Base-by-base conservation (phyloP, 1,140 invertebrate species). In the Drosophila tropicalis region DNA sequence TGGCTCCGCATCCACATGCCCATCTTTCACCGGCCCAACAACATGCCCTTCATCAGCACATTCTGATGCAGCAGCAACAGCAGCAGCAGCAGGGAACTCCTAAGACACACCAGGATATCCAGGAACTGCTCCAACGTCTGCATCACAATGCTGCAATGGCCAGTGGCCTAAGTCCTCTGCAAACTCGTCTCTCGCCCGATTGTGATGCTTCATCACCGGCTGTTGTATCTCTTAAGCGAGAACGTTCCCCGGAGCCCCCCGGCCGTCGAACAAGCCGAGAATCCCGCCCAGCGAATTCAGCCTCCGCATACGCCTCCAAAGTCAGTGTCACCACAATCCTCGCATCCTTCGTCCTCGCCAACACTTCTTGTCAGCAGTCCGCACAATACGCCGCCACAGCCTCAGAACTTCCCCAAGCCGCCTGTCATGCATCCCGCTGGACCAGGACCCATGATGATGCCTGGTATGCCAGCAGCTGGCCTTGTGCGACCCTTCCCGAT, bases 251-350 rank as follows among this genome's bases (percentile, higher is more conserved):
- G 1, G 76, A 67, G 2, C 79, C 87, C 2, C 2, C 65, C 71
- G 1, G 72, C 72, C 19, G 5, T 56, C 10, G 90, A 91, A 36
- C 79, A 90, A 25, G 58, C 71, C 9, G 90, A 91, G 63, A 89
- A 91, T 81, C 90, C 90, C 3, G 79, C 90, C 9, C 90, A 91
- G 76, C 84, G 90, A 64, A 91, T 83, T 19, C 91, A 80, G 70
- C 90, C 90, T 22, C 90, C 90, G 0, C 90, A 91, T 41, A 91
- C 91, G 44, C 91, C 91, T 15, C 91, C 91, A 3, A 91, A 91
- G 12, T 93, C 93, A 22, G 93, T 93, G 55, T 92, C 93, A 78
- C 91, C 93, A 65, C 84, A 84, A 36, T 91, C 90, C 12, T 91
- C 90, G 56, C 90, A 90, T 57, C 81, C 87, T 12, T 91, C 90